Evolutionary conservation across 1,140 invertebrate species (phyloP).

Genomic region (Temnothorax nylanderi): DNA sequence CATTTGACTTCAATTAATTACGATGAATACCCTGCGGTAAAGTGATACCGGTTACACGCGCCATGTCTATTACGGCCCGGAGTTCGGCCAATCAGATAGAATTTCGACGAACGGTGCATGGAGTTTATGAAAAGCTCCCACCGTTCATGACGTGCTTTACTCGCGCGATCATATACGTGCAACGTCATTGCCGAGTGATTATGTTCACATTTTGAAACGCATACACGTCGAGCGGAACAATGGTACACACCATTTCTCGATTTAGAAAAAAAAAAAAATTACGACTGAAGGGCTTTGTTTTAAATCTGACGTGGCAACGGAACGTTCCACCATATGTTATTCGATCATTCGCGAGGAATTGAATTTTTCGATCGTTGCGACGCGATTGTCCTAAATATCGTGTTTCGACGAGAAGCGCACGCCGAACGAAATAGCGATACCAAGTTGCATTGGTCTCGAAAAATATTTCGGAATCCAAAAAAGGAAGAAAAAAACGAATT

Average conservation of each 20-base stretch:
- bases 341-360: background rate
- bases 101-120: background rate
- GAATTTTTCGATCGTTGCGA: background rate
- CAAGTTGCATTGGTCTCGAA: background rate
- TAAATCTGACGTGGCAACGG: background rate
- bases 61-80: background rate
- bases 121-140: conserved; percentile 3
- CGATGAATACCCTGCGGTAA: conserved; percentile 42
- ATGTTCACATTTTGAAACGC: conserved; percentile 19
- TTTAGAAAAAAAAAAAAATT: background rate
- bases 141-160: background rate
- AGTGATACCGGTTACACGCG: conserved; percentile 31
- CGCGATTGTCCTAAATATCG: background rate
- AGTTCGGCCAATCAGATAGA: background rate
- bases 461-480: background rate
- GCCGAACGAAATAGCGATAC: background rate
- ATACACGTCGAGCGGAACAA: background rate
- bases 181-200: conserved; percentile 4
- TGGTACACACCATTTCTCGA: background rate
- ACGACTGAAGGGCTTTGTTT: conserved; percentile 4
- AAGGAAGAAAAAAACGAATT: too few species aligned
- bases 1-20: conserved; percentile 56
- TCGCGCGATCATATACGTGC: background rate
- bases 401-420: background rate
- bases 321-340: background rate